A percentile compares a stretch with the other conserved stretches of the same genome.
Conservation (phyloP, 2,888 invertebrate species). For the Melinaea marsaeus region DNA sequence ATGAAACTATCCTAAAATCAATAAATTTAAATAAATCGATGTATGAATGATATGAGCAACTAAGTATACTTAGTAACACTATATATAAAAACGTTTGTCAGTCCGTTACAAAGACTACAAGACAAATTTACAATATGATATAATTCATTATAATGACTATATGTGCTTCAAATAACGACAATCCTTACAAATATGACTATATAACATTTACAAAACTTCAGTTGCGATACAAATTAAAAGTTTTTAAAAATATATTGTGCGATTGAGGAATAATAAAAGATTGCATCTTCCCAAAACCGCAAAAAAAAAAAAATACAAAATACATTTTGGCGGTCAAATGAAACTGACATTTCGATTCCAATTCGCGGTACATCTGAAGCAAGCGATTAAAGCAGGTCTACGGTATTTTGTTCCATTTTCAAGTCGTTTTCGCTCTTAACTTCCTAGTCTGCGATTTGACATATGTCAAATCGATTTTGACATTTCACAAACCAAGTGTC, state of each 20-base stretch:
- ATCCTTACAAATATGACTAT: constrained; percentile 21
- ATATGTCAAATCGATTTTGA: constrained; percentile 13
- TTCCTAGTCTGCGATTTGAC: constrained; percentile 21
- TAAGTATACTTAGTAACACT: constrained; percentile 25
- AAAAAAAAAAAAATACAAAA: constrained; percentile 5
- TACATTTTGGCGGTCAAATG: constrained; percentile 11
- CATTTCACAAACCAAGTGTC: too few species aligned
- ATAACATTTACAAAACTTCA: constrained; percentile 22
- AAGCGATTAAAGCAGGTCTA: too few species aligned
- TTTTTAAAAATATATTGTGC: constrained; percentile 31
- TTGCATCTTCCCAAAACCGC: constrained; percentile 45
- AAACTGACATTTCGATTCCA: constrained; percentile 27
- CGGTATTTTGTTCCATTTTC: constrained; percentile 8
- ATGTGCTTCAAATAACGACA: constrained; percentile 9
- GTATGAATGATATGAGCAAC: constrained; percentile 65
- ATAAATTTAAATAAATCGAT: constrained; percentile 55
- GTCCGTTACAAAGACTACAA: constrained; percentile 20
- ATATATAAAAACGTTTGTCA: constrained; percentile 14
- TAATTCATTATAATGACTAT: constrained; percentile 2
- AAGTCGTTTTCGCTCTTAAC: too few species aligned
- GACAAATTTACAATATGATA: constrained; percentile 4
- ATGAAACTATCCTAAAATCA: constrained; percentile 33
- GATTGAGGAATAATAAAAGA: constrained; percentile 38
- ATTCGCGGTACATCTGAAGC: constrained; percentile 8
- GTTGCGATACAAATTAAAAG: constrained; percentile 17